phyloP scores from a whole-genome alignment of 2,797 vertebrate species.

The Hylomyscus alleni region DNA sequence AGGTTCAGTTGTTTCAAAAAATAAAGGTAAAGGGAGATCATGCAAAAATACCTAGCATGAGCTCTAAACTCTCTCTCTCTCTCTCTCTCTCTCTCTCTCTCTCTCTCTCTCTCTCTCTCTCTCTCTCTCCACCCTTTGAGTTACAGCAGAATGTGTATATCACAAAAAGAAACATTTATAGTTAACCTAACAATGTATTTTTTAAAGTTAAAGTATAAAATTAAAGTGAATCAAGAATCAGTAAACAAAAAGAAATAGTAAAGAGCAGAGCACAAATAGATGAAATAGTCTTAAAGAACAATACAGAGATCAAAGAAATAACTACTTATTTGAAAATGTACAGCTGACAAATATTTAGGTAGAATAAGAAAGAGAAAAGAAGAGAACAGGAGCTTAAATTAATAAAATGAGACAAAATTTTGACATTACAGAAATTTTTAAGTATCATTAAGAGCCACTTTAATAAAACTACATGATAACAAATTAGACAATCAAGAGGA shows the following conservation, averaged over 20 bases:
- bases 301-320: neutral
- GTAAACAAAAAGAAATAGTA: neutral
- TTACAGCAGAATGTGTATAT: neutral
- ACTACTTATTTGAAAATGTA: neutral
- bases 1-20: neutral
- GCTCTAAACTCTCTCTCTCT: neutral
- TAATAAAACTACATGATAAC: neutral
- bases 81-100: no score
- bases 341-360: neutral
- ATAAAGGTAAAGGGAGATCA: neutral
- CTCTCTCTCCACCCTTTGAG: neutral
- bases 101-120: no score
- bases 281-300: neutral
- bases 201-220: neutral
- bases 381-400: neutral
- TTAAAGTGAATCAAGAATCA: neutral
- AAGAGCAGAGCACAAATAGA: neutral
- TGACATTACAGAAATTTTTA: neutral
- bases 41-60: neutral
- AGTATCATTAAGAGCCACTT: neutral
- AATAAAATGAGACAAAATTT: neutral
- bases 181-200: neutral
- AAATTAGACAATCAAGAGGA: neutral
- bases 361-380: neutral
- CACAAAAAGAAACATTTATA: neutral